Evolutionary conservation across 92 coral and sea anemone genomes (phyloP).

Genomic region (Pocillopora grandis): DNA sequence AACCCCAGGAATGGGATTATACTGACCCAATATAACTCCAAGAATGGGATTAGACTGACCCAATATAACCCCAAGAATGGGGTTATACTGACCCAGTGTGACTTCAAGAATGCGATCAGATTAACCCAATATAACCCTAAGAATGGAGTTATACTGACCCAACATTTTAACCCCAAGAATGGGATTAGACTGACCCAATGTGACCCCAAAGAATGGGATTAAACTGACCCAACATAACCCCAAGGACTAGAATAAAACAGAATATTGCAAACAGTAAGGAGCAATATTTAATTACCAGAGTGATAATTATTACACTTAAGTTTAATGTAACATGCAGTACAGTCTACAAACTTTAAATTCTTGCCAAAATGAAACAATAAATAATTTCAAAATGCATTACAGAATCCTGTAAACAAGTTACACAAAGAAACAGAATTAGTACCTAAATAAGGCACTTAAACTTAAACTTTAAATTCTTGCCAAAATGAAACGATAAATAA

Average conservation of each 20-base stretch:
- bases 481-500: slow-evolving; percentile 10
- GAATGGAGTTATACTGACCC: not conserved
- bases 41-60: slow-evolving; percentile 7
- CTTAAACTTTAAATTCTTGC: too few relatives aligned
- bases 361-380: slow-evolving; percentile 6
- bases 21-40: slow-evolving; percentile 11
- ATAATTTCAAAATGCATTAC: slow-evolving; percentile 1
- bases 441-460: not conserved
- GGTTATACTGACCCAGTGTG: slow-evolving; percentile 16
- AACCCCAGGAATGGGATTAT: slow-evolving; percentile 1
- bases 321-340: too few relatives aligned
- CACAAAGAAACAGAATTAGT: not conserved
- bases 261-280: too few relatives aligned
- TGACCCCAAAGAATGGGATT: slow-evolving; percentile 2
- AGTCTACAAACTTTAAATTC: too few relatives aligned
- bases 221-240: not conserved
- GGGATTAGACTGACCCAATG: slow-evolving; percentile 18
- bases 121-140: not conserved
- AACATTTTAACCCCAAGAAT: slow-evolving; percentile 16
- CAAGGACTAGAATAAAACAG: too few relatives aligned
- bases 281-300: too few relatives aligned
- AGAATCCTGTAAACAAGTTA: not conserved
- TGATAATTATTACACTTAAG: too few relatives aligned
- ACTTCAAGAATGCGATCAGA: slow-evolving; percentile 7
- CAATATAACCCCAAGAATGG: slow-evolving; percentile 25